A percentile compares a stretch with the other conserved stretches of the same genome.
Evolutionary conservation across 2,113 vertebrate species (phyloP).

Genomic region (Regulus satrapa): DNA sequence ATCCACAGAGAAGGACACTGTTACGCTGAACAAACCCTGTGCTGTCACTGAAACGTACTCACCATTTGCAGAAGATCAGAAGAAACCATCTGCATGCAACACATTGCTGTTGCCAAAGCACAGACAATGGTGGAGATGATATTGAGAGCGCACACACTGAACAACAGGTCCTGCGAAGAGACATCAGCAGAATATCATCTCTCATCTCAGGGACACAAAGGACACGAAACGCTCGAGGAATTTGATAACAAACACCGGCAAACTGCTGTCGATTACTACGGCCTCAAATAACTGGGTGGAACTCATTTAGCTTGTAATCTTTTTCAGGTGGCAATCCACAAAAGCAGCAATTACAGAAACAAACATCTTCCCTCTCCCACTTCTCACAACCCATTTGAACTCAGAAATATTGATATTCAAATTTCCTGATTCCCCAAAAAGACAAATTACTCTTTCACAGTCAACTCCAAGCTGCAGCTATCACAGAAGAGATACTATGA

Average conservation of each 20-base stretch:
- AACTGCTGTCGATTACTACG: background rate
- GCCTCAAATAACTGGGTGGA: background rate
- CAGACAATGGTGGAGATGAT: conserved; percentile 98
- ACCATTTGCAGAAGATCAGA: conserved; percentile 97
- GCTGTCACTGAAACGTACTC: conserved; percentile 67
- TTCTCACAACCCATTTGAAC: background rate
- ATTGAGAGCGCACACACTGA: conserved; percentile 96
- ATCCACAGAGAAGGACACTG: background rate
- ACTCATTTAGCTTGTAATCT: background rate
- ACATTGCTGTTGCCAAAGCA: conserved; percentile 95
- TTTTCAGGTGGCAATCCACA: background rate
- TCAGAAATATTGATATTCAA: background rate
- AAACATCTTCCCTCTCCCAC: background rate
- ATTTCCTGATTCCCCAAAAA: background rate
- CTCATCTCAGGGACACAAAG: background rate
- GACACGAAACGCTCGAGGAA: background rate
- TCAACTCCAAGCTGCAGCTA: background rate
- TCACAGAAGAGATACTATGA: background rate
- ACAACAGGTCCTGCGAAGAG: conserved; percentile 87
- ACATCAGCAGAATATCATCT: conserved; percentile 40
- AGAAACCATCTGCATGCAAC: conserved; percentile 99
- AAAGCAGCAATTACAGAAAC: background rate
- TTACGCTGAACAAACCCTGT: background rate
- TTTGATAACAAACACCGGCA: background rate
- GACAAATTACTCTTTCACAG: background rate